Conservation (phyloP, 2,888 invertebrate genomes). For the Perizoma affinitatum region DNA sequence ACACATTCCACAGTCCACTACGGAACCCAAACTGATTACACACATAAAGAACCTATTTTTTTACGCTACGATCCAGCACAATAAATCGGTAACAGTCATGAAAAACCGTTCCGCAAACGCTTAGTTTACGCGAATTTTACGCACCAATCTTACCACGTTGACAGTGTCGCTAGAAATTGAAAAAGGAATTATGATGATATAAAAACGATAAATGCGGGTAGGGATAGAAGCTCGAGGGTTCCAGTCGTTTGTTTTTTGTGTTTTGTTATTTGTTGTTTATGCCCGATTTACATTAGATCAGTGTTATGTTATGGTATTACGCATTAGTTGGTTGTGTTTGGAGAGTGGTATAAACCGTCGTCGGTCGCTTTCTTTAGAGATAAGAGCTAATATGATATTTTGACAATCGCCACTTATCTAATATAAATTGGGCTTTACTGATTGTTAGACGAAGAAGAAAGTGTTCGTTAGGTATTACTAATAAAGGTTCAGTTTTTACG, state of each 20-base stretch:
- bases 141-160: slow-evolving; percentile 71
- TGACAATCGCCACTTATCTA: no score
- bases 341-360: no score
- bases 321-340: no score
- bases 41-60: slow-evolving; percentile 80
- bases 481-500: no score
- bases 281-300: background rate
- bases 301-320: no score
- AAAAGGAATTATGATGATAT: slow-evolving; percentile 77
- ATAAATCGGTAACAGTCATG: slow-evolving; percentile 71
- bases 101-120: slow-evolving; percentile 73
- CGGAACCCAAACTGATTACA: slow-evolving; percentile 78
- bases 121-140: slow-evolving; percentile 80
- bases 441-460: no score
- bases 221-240: slow-evolving; percentile 17
- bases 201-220: slow-evolving; percentile 1
- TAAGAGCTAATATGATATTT: no score
- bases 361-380: no score
- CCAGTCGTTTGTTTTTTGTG: background rate
- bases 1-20: slow-evolving; percentile 54
- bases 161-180: slow-evolving; percentile 72
- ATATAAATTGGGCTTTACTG: no score
- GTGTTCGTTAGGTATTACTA: no score
- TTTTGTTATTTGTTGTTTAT: background rate
- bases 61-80: slow-evolving; percentile 74